Evolutionary conservation across 2,113 vertebrate species (phyloP).

Genomic region (Ariopsis seemanni): DNA sequence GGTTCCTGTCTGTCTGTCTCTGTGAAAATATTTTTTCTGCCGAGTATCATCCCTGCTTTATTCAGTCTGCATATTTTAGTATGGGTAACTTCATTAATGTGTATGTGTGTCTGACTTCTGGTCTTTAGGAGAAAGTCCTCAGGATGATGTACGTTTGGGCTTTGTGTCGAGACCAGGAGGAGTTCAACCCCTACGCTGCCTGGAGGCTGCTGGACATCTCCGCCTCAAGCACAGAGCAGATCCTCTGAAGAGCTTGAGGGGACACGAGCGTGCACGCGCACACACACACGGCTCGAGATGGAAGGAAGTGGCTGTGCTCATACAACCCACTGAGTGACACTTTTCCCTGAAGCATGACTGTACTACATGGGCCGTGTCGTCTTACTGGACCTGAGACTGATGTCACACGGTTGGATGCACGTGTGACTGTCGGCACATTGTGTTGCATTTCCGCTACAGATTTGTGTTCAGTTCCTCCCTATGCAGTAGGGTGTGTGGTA

Average conservation of each 20-base stretch:
- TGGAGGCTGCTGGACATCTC: constrained; percentile 96
- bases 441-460: background rate
- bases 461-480: constrained; percentile 10
- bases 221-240: constrained; percentile 89
- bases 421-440: background rate
- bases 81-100: background rate
- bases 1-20: background rate
- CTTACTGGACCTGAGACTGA: constrained; percentile 19
- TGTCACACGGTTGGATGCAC: constrained; percentile 8
- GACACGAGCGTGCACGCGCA: background rate
- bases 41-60: background rate
- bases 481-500: constrained; percentile 3
- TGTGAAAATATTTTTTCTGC: background rate
- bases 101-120: background rate
- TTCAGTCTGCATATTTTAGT: background rate
- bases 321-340: background rate
- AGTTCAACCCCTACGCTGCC: constrained; percentile 87
- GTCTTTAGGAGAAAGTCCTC: constrained; percentile 87
- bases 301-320: background rate
- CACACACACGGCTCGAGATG: background rate
- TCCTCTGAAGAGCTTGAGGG: constrained; percentile 77
- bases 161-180: constrained; percentile 92
- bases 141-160: constrained; percentile 96
- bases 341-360: background rate
- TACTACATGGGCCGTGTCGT: background rate